phyloP scores from a whole-genome alignment of 2,888 invertebrate genomes.

The Drosophila falleni region DNA sequence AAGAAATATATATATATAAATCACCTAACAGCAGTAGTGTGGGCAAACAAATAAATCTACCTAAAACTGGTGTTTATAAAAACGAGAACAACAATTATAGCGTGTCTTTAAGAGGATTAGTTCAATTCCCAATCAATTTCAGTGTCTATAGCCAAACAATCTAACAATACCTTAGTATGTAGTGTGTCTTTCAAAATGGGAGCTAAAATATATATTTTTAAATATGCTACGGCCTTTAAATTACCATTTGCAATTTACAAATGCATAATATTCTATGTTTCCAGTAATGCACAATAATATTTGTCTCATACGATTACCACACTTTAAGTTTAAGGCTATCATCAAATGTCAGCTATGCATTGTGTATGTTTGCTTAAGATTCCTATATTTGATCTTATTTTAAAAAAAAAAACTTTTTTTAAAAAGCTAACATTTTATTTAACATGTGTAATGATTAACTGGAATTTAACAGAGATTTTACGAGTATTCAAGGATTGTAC shows the following conservation, averaged over 20 bases:
- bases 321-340: slow-evolving; percentile 53
- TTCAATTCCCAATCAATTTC: slow-evolving; percentile 39
- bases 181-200: slow-evolving; percentile 47
- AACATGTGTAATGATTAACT: slow-evolving; percentile 45
- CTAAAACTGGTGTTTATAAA: slow-evolving; percentile 46
- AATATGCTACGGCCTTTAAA: slow-evolving; percentile 39
- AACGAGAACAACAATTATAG: slow-evolving; percentile 40
- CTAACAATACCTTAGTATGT: slow-evolving; percentile 41
- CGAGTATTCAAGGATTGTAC: slow-evolving; percentile 40
- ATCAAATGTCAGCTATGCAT: slow-evolving; percentile 40
- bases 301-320: slow-evolving; percentile 39
- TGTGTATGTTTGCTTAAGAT: slow-evolving; percentile 48
- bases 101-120: slow-evolving; percentile 52
- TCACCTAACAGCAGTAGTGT: slow-evolving; percentile 47
- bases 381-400: slow-evolving; percentile 45
- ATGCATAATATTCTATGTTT: slow-evolving; percentile 35
- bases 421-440: slow-evolving; percentile 40
- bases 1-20: slow-evolving; percentile 23
- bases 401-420: slow-evolving; percentile 24
- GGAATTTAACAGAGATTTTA: slow-evolving; percentile 47
- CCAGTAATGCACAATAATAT: slow-evolving; percentile 51
- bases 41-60: slow-evolving; percentile 55
- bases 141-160: slow-evolving; percentile 59
- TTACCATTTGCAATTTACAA: slow-evolving; percentile 8
- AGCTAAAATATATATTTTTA: slow-evolving; percentile 44